Base-by-base conservation (phyloP, 1,140 invertebrate genomes). In the Halesus radiatus region DNA sequence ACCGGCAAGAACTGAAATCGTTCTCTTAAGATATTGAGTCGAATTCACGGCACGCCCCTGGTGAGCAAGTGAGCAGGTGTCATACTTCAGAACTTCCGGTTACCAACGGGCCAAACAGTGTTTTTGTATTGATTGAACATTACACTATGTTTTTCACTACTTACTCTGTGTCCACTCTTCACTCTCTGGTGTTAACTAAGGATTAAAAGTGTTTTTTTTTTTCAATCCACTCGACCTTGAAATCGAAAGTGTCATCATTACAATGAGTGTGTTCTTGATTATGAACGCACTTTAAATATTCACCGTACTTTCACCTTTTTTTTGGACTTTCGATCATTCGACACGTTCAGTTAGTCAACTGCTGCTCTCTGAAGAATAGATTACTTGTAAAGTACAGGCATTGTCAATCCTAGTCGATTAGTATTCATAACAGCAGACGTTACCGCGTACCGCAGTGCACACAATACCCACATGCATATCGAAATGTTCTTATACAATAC, bases 321-420 rank as follows among this genome's bases (percentile, higher is more conserved):
- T 15, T 4, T 29, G n/a, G 23, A 66, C 62, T 72, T 52, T 72
- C 37, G 45, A 52, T 68, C 64, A 68, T 72, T 52, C 68, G 50
- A 52, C 68, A 72, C 68, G 68, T 72, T 37, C 32, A 26, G 22
- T 72, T 52, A 20, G 68, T 52, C 68, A 72, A 72, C 50, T 52
- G 32, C 45, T 50, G 37, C 66, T 72, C 53, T 72, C 50, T 22
- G 68, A 10, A n/a, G n/a, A 32, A 26, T 52, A 16, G 45, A 53
- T 72, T 53, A 26, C 68, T 72, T 16, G 22, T 45, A 53, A 13
- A 72, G n/a, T 50, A 53, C 13, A 72, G 50, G 20, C n/a, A 72
- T 72, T 72, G 68, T 50, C 45, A 50, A 72, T 53, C 50, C 22
- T 8, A 15, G 18, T 26, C 13, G 22, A 72, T 72, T 72, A 53